Conservation (phyloP, 2,113 vertebrate genomes). For the Pelusios castaneus region DNA sequence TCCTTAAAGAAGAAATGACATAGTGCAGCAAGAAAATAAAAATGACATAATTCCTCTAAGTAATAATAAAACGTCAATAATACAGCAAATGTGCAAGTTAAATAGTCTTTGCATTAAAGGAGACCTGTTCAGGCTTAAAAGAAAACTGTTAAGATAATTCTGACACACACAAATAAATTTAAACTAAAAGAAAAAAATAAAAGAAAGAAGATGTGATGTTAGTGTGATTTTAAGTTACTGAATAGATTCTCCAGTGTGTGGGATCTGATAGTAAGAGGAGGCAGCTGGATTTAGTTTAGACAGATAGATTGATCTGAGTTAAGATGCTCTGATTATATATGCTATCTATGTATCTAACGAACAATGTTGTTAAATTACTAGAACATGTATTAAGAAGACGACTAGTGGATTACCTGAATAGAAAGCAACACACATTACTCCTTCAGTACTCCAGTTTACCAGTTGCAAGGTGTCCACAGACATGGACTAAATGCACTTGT, state of each 20-base stretch:
- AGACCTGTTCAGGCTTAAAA: neutral
- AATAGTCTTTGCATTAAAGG: neutral
- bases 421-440: neutral
- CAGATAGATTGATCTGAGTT: neutral
- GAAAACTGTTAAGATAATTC: neutral
- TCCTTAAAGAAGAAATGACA: neutral
- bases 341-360: neutral
- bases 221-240: neutral
- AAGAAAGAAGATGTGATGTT: neutral
- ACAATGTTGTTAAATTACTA: neutral
- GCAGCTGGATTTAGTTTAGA: neutral
- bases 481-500: too few species aligned
- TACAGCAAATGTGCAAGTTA: neutral
- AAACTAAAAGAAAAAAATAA: neutral
- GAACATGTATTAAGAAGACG: neutral
- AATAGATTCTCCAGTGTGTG: neutral
- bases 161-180: neutral
- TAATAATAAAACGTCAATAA: neutral
- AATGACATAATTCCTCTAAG: neutral
- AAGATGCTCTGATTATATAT: neutral
- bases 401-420: neutral
- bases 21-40: neutral
- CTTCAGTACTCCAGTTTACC: too few species aligned
- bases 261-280: neutral
- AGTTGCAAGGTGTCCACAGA: too few species aligned